These are phyloP conservation scores for Poeciliopsis turneri DNA, from an alignment of 2,797 vertebrate species.

Conservation along the genomic window DNA sequence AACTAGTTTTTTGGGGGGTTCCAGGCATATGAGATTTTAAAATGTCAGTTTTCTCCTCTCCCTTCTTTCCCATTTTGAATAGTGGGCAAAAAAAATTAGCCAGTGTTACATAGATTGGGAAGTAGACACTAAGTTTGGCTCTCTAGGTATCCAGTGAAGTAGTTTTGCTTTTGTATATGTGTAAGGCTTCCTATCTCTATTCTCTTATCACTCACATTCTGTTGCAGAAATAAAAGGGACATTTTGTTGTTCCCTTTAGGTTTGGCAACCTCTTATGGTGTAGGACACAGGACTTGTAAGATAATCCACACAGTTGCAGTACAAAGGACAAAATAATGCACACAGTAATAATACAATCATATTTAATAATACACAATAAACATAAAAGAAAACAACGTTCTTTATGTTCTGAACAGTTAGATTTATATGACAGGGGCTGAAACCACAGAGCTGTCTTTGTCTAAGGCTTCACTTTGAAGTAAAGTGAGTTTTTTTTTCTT, in stretches of 20 bases:
- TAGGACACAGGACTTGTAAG: neutral
- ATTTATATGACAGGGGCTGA: slow-evolving; percentile 3
- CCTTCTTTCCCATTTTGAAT: neutral
- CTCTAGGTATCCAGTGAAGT: neutral
- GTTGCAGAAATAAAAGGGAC: neutral
- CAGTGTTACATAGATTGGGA: neutral
- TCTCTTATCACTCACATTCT: neutral
- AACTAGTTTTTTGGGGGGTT: accelerated
- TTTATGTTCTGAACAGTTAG: slow-evolving; percentile 1
- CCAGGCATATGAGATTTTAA: neutral
- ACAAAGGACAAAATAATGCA: neutral
- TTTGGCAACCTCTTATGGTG: neutral
- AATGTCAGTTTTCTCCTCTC: neutral
- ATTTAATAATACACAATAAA: neutral
- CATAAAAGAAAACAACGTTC: slow-evolving; percentile 10
- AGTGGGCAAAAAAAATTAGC: neutral
- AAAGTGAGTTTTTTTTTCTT: slow-evolving; percentile 9
- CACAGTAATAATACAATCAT: neutral
- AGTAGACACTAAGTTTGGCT: neutral
- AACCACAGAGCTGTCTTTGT: slow-evolving; percentile 27
- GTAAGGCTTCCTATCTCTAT: neutral
- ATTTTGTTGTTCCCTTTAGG: neutral
- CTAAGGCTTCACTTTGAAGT: slow-evolving; percentile 27
- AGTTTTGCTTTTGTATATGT: neutral
- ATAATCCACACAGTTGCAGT: neutral